A percentile compares a stretch with the other conserved stretches of the same genome.
These are phyloP conservation scores for Phaonia tiefii DNA, from an alignment of 2,888 invertebrate genomes.

Conservation along the genomic window DNA sequence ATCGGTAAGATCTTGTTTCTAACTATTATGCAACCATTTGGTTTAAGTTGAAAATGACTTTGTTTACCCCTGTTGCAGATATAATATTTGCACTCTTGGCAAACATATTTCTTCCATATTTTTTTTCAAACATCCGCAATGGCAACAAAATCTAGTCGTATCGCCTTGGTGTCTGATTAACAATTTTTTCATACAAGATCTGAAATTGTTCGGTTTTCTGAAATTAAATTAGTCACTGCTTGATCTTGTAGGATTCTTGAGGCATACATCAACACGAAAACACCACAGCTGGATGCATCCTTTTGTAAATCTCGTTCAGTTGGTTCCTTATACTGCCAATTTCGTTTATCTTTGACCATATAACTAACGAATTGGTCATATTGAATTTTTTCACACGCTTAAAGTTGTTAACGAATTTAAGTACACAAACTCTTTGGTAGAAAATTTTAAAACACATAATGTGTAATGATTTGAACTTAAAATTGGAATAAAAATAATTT, in stretches of 20 bases:
- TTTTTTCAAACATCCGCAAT: constrained; percentile 16
- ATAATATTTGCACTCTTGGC: not conserved
- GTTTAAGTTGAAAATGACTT: not conserved
- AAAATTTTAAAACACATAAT: no score
- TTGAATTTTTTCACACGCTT: no score
- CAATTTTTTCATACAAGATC: not conserved
- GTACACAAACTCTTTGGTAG: no score
- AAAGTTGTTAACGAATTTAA: no score
- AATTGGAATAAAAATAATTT: no score
- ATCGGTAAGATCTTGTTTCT: no score
- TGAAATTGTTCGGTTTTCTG: not conserved
- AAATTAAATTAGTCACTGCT: constrained; percentile 1
- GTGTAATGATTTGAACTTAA: no score
- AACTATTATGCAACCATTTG: constrained; percentile 11
- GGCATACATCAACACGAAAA: constrained; percentile 26
- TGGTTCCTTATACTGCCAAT: not conserved
- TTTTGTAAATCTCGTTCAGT: not conserved
- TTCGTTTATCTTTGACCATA: not conserved
- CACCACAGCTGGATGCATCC: constrained; percentile 11
- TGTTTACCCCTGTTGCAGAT: not conserved
- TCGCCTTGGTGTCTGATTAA: constrained; percentile 5
- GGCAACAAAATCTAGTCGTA: constrained; percentile 21
- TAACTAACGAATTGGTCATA: no score
- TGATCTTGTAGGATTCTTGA: not conserved
- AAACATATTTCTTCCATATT: not conserved